Conservation (phyloP, 30 jellyfish, hydroid and myxozoan genomes). For the Hydra vulgaris region DNA sequence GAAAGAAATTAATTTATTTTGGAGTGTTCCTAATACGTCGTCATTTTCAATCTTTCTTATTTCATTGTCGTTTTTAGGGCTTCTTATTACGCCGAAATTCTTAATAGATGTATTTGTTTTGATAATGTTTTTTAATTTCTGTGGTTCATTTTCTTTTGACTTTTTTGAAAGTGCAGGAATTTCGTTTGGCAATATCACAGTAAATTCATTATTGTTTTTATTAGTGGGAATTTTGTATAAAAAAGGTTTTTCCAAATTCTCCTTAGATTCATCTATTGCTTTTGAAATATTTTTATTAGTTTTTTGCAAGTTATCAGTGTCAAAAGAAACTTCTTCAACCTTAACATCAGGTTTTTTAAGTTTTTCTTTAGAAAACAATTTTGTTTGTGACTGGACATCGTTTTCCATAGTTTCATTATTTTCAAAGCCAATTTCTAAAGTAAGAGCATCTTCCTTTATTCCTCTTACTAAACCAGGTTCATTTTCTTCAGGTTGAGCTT, state of each 20-base stretch:
- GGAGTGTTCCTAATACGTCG: background rate
- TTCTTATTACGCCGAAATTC: background rate
- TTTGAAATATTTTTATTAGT: too few relatives aligned
- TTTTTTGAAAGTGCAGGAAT: background rate
- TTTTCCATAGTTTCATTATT: conserved; percentile 9
- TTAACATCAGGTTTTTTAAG: conserved; percentile 1
- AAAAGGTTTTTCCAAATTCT: background rate
- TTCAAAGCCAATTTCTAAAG: conserved; percentile 15
- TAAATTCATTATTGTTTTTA: background rate
- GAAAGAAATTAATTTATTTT: background rate
- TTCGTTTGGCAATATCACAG: background rate
- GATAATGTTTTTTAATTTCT: background rate
- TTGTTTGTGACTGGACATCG: conserved; percentile 45
- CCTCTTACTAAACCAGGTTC: conserved; percentile 12
- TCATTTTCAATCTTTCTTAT: background rate
- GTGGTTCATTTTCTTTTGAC: background rate
- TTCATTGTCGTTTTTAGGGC: too few relatives aligned
- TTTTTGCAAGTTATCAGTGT: background rate
- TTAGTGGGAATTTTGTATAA: background rate
- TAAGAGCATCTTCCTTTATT: background rate
- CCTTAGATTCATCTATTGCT: too few relatives aligned
- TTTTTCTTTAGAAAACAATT: conserved; percentile 23
- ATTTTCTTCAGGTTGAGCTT: background rate
- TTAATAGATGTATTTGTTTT: background rate
- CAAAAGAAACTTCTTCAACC: conserved; percentile 34